Conservation (phyloP, 2,888 invertebrate species). For the Pollenia amentaria region DNA sequence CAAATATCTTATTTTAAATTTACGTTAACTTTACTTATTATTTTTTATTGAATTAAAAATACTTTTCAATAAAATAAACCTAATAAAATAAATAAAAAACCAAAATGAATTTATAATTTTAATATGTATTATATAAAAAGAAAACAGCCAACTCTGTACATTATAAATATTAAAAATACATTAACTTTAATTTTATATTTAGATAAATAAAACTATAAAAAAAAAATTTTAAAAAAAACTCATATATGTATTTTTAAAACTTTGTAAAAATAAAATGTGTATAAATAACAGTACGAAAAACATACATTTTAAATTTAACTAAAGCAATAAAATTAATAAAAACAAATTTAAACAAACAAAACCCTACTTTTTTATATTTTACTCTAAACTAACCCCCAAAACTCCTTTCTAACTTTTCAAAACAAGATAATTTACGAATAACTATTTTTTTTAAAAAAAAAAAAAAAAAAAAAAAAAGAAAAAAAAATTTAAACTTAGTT, state of each 20-base stretch:
- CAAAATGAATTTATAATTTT: constrained; percentile 73
- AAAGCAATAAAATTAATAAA: constrained; percentile 65
- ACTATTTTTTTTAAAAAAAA: neutral
- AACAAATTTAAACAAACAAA: constrained; percentile 40
- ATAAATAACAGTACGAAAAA: constrained; percentile 37
- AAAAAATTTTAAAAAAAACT: constrained; percentile 7
- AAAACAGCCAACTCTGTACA: constrained; percentile 52
- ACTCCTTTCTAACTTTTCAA: neutral
- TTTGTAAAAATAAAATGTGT: constrained; percentile 42
- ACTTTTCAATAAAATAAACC: constrained; percentile 48
- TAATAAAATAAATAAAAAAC: constrained; percentile 57
- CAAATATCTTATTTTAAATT: constrained; percentile 48
- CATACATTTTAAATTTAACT: constrained; percentile 51
- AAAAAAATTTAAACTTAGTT: neutral
- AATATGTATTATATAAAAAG: constrained; percentile 55
- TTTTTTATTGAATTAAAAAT: constrained; percentile 59
- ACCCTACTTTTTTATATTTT: constrained; percentile 31
- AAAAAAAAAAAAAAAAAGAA: no score
- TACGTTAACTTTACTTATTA: constrained; percentile 46
- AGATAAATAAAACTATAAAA: constrained; percentile 44
- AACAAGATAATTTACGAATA: neutral
- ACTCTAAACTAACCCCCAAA: constrained; percentile 8
- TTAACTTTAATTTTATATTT: constrained; percentile 58
- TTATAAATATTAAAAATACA: constrained; percentile 52
- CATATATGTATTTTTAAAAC: constrained; percentile 41